Percentiles rank a stretch among this genome's conserved stretches.
Conservation (phyloP, 2,797 vertebrate genomes). For the Gallinago nigripennis region DNA sequence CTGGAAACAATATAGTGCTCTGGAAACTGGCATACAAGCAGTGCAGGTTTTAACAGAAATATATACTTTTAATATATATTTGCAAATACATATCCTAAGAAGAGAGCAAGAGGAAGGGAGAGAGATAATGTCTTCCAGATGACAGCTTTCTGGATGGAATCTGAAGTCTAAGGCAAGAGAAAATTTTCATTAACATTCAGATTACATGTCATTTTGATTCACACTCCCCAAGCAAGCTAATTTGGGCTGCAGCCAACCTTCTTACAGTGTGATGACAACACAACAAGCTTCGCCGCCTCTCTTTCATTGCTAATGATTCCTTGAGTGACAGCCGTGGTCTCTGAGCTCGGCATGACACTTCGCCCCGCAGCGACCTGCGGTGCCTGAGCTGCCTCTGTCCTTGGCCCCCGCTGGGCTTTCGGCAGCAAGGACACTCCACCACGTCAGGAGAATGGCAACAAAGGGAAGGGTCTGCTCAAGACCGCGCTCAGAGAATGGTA, state of each 20-base stretch:
- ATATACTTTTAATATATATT: slow-evolving; percentile 20
- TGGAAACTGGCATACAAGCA: background rate
- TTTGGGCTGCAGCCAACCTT: slow-evolving; percentile 79
- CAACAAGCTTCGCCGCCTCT: slow-evolving; percentile 68
- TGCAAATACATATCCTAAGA: background rate
- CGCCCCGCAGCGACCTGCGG: slow-evolving; percentile 42
- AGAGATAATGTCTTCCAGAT: slow-evolving; percentile 69
- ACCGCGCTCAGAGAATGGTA: background rate
- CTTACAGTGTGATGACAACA: slow-evolving; percentile 75
- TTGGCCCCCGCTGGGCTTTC: slow-evolving; percentile 13
- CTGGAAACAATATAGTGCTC: background rate
- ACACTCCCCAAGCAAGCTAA: slow-evolving; percentile 80
- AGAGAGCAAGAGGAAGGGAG: background rate
- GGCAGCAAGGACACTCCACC: slow-evolving; percentile 38
- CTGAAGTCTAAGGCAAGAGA: slow-evolving; percentile 63
- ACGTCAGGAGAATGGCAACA: background rate
- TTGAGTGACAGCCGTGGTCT: slow-evolving; percentile 81
- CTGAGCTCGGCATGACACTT: slow-evolving; percentile 68
- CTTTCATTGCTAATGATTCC: slow-evolving; percentile 78
- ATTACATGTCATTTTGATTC: slow-evolving; percentile 83
- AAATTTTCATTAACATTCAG: slow-evolving; percentile 81
- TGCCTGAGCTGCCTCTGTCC: slow-evolving; percentile 49
- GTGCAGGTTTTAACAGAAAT: background rate
- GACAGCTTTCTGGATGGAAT: slow-evolving; percentile 71
- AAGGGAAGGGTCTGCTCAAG: background rate